A percentile compares a stretch with the other conserved stretches of the same genome.
Evolutionary conservation across 30 jellyfish, hydroid and myxozoan genomes (phyloP).

Genomic region (Pelagia noctiluca): DNA sequence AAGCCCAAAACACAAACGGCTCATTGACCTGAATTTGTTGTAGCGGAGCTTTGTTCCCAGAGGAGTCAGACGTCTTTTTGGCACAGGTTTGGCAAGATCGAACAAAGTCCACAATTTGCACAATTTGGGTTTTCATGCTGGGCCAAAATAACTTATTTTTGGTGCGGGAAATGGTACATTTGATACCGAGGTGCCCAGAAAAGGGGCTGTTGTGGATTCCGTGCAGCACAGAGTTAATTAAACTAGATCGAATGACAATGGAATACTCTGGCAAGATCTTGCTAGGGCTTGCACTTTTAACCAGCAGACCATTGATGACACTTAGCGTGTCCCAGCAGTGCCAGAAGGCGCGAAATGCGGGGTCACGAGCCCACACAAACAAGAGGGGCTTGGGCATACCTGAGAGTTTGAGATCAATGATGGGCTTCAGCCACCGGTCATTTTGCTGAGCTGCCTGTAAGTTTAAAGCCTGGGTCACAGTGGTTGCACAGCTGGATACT

Average conservation of each 20-base stretch:
- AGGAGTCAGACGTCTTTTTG: conserved; percentile 1
- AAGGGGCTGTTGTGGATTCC: conserved; percentile 58
- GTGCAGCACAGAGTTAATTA: conserved; percentile 27
- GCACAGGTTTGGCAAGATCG: conserved; percentile 41
- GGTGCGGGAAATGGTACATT: conserved; percentile 42
- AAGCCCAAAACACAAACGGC: conserved; percentile 59
- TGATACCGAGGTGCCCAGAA: conserved; percentile 54
- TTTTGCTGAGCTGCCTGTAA: conserved; percentile 38
- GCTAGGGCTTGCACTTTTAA: conserved; percentile 5
- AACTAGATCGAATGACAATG: conserved; percentile 11
- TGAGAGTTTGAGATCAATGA: conserved; percentile 15
- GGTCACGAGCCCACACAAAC: conserved; percentile 50
- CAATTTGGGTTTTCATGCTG: conserved; percentile 19
- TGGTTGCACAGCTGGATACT: conserved; percentile 29
- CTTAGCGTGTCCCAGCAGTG: conserved; percentile 42
- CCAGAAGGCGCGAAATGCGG: conserved; percentile 34
- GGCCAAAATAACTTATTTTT: conserved; percentile 55
- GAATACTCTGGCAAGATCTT: neutral
- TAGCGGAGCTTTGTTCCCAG: conserved; percentile 32
- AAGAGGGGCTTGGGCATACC: conserved; percentile 49
- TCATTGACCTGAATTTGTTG: conserved; percentile 35
- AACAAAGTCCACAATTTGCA: conserved; percentile 21
- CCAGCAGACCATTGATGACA: conserved; percentile 34
- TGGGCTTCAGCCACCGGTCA: conserved; percentile 23
- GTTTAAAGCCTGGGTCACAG: conserved; percentile 11